phyloP scores from a whole-genome alignment of 2,888 invertebrate genomes.

The Stenichneumon culpator region DNA sequence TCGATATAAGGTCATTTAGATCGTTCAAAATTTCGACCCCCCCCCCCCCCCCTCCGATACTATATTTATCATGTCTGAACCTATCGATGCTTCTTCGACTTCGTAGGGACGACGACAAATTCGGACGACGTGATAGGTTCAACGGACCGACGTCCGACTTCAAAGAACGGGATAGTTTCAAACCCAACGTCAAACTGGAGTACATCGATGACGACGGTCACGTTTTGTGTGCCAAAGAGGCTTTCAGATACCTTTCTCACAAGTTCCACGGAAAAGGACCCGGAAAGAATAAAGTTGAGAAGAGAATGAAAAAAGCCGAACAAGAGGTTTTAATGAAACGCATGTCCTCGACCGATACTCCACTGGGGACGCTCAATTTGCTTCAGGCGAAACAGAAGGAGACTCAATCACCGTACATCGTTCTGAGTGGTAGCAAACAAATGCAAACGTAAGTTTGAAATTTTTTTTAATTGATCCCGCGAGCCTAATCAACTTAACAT shows the following conservation, averaged over 20 bases:
- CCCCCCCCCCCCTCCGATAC: too few relatives aligned
- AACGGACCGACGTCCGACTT: slow-evolving; percentile 96
- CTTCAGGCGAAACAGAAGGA: slow-evolving; percentile 98
- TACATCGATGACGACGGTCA: slow-evolving; percentile 99
- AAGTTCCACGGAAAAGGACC: slow-evolving; percentile 99
- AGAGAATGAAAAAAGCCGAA: slow-evolving; percentile 96
- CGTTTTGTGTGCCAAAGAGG: slow-evolving; percentile 97
- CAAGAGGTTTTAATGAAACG: slow-evolving; percentile 98
- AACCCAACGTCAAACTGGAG: slow-evolving; percentile 97
- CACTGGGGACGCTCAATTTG: slow-evolving; percentile 97
- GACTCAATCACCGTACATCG: slow-evolving; percentile 96
- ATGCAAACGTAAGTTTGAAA: slow-evolving; percentile 85
- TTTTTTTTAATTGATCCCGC: too few relatives aligned
- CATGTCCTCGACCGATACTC: slow-evolving; percentile 99
- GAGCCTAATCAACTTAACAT: not conserved
- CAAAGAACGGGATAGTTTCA: slow-evolving; percentile 95
- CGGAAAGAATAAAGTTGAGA: slow-evolving; percentile 99
- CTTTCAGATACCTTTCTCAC: slow-evolving; percentile 97
- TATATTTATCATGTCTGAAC: not conserved
- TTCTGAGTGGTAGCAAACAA: slow-evolving; percentile 95
- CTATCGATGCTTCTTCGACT: not conserved
- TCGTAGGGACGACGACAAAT: slow-evolving; percentile 91
- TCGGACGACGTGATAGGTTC: slow-evolving; percentile 91
- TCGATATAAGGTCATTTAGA: too few relatives aligned
- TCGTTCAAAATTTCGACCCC: not conserved